Base-by-base conservation (phyloP, 2,888 invertebrate genomes). In the Nematopogon swammerdamellus region DNA sequence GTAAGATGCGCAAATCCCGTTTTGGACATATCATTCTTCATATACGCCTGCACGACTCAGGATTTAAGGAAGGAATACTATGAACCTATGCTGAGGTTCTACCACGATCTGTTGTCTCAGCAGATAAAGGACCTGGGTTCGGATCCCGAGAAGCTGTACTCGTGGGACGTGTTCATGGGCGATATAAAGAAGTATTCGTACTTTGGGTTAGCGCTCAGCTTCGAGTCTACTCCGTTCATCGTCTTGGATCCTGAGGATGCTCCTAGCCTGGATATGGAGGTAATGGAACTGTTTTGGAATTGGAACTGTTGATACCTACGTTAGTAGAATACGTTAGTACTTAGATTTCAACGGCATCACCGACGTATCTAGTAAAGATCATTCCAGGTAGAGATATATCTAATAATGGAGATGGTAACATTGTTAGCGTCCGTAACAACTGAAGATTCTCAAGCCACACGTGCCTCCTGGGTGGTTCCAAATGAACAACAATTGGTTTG, bases 31-130 rank as follows among this genome's bases (percentile, higher is more conserved):
- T 59, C 74, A 0, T 87, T 89, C 56, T 82, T 84, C 53, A 63
- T 85, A 16, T 85, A 82, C 56, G 70, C 86, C 0, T 88, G 89
- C 55, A 85, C 88, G 0, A 76, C 81, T 18, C 70, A 85, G 56
- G 66, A 79, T 17, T 58, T 87, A 29, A 72, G 87, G 4, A 66
- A 74, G 16, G 54, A 79, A 19, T 70, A 85, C 57, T 90, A 85
- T 61, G 79, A 85, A 17, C 69, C 81, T 0, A 61, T 86, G n/a
- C 54, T 88, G 18, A 64, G 80, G 57, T 74, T 79, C 56, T 91
- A 91, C 58, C 74, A 89, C 57, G 62, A 75, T 2, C 71, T 80
- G 18, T 68, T 90, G 10, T 64, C 77, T 1, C 63, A 59, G 0
- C 75, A 83, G 45, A 80, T 89, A 18, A 63, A 56, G 2, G 80